phyloP scores from a whole-genome alignment of 2,888 invertebrate genomes.

The Neoitamus cyanurus region DNA sequence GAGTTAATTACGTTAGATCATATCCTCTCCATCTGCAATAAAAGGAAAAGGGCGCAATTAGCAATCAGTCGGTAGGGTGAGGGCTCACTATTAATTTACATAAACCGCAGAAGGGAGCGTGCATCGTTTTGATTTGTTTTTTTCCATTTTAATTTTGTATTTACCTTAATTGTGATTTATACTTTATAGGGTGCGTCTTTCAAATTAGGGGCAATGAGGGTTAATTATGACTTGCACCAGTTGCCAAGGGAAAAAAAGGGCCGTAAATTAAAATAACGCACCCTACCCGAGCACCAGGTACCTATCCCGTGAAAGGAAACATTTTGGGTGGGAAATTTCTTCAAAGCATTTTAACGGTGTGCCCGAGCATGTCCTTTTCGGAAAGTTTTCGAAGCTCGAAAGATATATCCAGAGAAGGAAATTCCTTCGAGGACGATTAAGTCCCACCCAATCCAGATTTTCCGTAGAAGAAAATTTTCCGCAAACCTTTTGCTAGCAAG shows the following conservation, averaged over 20 bases:
- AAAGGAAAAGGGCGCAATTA: neutral
- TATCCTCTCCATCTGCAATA: conserved; percentile 28
- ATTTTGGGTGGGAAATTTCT: neutral
- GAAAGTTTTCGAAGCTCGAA: neutral
- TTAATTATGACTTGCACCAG: neutral
- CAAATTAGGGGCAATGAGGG: neutral
- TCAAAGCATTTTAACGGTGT: neutral
- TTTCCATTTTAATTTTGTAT: neutral
- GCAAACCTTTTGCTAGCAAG: neutral
- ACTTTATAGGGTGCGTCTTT: neutral
- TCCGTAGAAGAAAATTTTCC: neutral
- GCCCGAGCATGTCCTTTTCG: neutral
- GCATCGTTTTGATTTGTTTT: neutral
- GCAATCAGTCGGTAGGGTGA: neutral
- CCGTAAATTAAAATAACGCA: neutral
- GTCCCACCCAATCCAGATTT: neutral
- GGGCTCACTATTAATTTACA: neutral
- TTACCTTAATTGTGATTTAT: conserved; percentile 11
- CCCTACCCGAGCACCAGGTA: neutral
- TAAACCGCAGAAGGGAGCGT: neutral
- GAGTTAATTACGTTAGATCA: neutral
- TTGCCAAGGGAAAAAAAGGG: neutral
- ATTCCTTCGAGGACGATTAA: neutral
- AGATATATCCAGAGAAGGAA: neutral
- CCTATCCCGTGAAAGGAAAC: neutral